phyloP scores from a whole-genome alignment of 2,888 invertebrate species.

The Thecocarcelia acutangulata region DNA sequence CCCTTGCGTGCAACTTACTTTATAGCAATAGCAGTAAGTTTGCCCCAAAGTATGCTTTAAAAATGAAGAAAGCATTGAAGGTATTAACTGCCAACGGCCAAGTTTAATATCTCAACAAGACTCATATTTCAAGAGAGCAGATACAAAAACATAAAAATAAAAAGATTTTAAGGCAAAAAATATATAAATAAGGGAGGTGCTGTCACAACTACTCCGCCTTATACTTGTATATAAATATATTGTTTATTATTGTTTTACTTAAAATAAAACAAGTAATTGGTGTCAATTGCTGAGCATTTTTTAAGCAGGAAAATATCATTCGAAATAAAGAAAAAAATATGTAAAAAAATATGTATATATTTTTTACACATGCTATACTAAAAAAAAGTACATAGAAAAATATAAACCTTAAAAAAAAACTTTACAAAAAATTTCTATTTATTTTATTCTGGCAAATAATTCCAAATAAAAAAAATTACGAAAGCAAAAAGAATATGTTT shows the following conservation, averaged over 20 bases:
- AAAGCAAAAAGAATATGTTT: too few relatives aligned
- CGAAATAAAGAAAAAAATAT: too few relatives aligned
- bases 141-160: not conserved
- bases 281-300: conserved; percentile 43
- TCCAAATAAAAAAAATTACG: too few relatives aligned
- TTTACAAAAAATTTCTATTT: too few relatives aligned
- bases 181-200: conserved; percentile 21
- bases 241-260: not conserved
- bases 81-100: conserved; percentile 58
- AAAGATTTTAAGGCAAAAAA: not conserved
- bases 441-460: too few relatives aligned
- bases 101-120: conserved; percentile 57
- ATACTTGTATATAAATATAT: conserved; percentile 8
- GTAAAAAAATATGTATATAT: too few relatives aligned
- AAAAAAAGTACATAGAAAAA: too few relatives aligned
- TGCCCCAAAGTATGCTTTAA: conserved; percentile 29
- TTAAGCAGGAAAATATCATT: not conserved
- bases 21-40: conserved; percentile 27
- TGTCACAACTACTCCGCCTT: conserved; percentile 43
- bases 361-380: too few relatives aligned
- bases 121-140: not conserved
- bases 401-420: too few relatives aligned
- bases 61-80: conserved; percentile 27
- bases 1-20: not conserved
- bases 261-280: conserved; percentile 36